Evolutionary conservation across 2,888 invertebrate species (phyloP), one percentile per base, ranked within the genome.

Genomic region (Autographa pulchrina): DNA sequence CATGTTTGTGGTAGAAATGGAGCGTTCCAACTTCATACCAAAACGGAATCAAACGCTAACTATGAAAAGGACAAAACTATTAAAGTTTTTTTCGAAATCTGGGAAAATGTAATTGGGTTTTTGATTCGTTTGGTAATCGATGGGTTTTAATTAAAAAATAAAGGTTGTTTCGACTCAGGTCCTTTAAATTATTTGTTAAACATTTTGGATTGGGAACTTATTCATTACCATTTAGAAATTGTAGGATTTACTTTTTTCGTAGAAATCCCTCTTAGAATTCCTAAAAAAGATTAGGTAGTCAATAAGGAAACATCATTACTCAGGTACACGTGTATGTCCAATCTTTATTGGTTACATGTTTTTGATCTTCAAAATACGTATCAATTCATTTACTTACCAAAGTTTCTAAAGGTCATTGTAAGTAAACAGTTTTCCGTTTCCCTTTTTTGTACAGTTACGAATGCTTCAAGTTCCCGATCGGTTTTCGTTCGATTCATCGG

Each of bases 71-170:
- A 60, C 64, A 59, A 65, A 63, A 25, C 65, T 58, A 31, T 52
- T 25, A 52, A 72, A 76, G 25, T 72, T 75, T 72, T 75, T 68
- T 56, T 66, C 20, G 58, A 43, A 63, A 38, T 35, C 38, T 54
- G 54, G 35, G 61, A 59, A 75, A 75, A 38, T 41, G 14, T 43
- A 68, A 48, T 67, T 56, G 38, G 59, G 66, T 18, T 62, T 65
- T 65, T 35, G 61, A 68, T 67, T 60, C 61, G 41, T 61, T 58
- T 14, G 56, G 0, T 25, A 65, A 61, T 68, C 61, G 56, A 68
- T 62, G 14, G 61, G n/a, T 61, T 74, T 77, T 73, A 59, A 78
- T 78, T 68, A 69, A 78, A 74, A 25, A 25, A 25, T 25, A 25
- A 25, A 25, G 25, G 25, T 25, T 25, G 25, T 25, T 25, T 25